Conservation (phyloP, 2,888 invertebrate species). For the Drosophila mimetica region DNA sequence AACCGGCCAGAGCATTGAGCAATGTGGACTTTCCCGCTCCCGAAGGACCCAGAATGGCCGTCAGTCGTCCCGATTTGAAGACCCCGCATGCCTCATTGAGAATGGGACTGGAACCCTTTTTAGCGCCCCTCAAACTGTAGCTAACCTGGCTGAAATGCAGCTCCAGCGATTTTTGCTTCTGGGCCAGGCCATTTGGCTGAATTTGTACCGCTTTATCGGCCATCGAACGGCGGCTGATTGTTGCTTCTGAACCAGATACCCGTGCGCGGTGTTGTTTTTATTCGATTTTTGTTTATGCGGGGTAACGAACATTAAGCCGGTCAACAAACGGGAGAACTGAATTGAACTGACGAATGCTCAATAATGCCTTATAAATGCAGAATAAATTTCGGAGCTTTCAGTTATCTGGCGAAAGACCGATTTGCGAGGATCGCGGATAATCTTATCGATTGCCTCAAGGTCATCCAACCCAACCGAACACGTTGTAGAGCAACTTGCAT, state of each 20-base stretch:
- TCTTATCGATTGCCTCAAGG: constrained; percentile 41
- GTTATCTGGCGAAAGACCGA: constrained; percentile 27
- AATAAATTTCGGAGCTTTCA: constrained; percentile 20
- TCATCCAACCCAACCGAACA: constrained; percentile 11
- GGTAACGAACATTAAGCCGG: constrained; percentile 8
- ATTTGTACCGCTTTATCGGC: constrained; percentile 44
- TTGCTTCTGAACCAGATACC: constrained; percentile 18
- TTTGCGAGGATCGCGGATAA: constrained; percentile 22
- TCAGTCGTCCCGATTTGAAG: constrained; percentile 87
- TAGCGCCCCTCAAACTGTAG: constrained; percentile 60
- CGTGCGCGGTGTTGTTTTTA: background rate
- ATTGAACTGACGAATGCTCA: background rate
- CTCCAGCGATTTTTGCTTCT: constrained; percentile 48
- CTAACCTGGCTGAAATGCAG: constrained; percentile 73
- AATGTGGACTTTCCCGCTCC: constrained; percentile 92
- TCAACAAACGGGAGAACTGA: constrained; percentile 20
- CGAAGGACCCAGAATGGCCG: constrained; percentile 89
- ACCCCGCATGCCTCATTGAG: constrained; percentile 86
- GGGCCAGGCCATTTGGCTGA: constrained; percentile 26
- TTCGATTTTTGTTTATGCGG: constrained; percentile 5
- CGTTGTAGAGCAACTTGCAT: constrained; percentile 15
- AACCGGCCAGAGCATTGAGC: constrained; percentile 90
- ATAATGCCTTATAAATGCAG: constrained; percentile 18
- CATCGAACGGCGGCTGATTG: constrained; percentile 43
- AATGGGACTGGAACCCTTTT: constrained; percentile 79